Percentiles rank a stretch among this genome's conserved stretches.
These are phyloP conservation scores for Solenodon paradoxus DNA, from an alignment of 2,113 vertebrate genomes.

Conservation along the genomic window DNA sequence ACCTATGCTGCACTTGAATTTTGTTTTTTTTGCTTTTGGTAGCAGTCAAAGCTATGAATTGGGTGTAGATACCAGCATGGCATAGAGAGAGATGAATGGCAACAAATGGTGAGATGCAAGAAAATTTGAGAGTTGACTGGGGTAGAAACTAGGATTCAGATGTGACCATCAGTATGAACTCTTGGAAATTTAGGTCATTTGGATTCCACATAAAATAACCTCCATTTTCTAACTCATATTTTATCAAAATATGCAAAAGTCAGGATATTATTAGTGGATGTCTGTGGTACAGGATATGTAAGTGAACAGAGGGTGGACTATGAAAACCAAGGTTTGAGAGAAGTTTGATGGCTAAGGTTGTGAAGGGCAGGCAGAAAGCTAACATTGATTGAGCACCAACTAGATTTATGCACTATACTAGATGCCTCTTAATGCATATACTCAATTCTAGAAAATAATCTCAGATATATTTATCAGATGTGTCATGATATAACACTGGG, in stretches of 20 bases:
- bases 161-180: not conserved
- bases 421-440: not conserved
- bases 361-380: not conserved
- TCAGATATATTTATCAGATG: not conserved
- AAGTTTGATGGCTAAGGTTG: not conserved
- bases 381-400: not conserved
- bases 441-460: not conserved
- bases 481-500: not conserved
- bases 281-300: too few species aligned
- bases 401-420: too few species aligned
- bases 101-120: not conserved
- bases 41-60: not conserved
- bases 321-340: not conserved
- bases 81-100: not conserved
- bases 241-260: not conserved
- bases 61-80: not conserved
- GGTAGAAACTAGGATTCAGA: not conserved
- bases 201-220: not conserved
- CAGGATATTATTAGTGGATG: not conserved
- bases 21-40: not conserved
- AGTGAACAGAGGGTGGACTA: not conserved
- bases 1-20: not conserved
- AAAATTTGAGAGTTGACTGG: not conserved
- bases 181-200: not conserved
- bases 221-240: too few species aligned